Base-by-base conservation (phyloP, 1,140 invertebrate species). In the Macrotrachela quadricornifera region DNA sequence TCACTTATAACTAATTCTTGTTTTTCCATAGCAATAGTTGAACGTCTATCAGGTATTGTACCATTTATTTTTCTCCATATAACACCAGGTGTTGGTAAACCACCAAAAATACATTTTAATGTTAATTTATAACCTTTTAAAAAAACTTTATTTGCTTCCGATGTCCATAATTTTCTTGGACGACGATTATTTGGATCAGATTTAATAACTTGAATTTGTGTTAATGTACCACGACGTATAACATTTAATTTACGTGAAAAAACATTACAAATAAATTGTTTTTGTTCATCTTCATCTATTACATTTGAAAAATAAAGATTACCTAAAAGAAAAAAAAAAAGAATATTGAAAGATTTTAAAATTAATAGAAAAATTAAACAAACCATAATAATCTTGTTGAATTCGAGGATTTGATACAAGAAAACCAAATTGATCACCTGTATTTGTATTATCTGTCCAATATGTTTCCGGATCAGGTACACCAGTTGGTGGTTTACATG, bases 1-100 rank as follows among this genome's bases (percentile, higher is more conserved):
- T 82, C 77, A 58, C 80, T 79, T 57, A 94, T 87, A n/a, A 85
- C 73, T 50, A 94, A 70, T 11, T 83, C 87, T 70, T 91, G 91
- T 4, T 86, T 86, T 39, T 49, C 46, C 9, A 70, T 87, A 91
- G 69, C 90, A 84, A 42, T 64, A 62, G 56, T 82, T 80, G 0
- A 77, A 79, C 46, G 85, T 75, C 18, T 82, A 73, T 62, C 85
- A 4, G 21, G 8, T 30, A 30, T 30, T 4, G 21, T 4, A 44
- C 30, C 62, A 64, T 0, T 81, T 82, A 64, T 83, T 76, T 72
- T 86, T 48, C 72, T 76, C 87, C 87, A 92, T 41, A 59, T 58
- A 49, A 75, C 72, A 55, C 73, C 64, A 9, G 74, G 74, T 17
- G 74, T 60, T 13, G 74, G 74, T 18, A 72, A 73, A 56, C 52